Evolutionary conservation across 2,888 invertebrate genomes (phyloP).

Genomic region (Cataglyphis cursor): DNA sequence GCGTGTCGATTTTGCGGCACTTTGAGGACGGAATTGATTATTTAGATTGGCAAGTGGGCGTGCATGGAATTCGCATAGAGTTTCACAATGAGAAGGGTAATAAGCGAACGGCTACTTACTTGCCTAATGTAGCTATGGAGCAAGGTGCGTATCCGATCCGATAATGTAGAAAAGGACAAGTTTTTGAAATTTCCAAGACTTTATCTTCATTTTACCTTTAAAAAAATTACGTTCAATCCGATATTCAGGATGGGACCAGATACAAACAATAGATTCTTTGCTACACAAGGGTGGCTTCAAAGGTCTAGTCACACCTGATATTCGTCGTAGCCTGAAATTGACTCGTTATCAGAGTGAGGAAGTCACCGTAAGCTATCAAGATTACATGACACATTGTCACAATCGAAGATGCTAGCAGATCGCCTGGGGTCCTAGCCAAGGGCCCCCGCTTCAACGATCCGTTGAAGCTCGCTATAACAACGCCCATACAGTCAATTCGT

Average conservation of each 20-base stretch:
- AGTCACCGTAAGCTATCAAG: constrained; percentile 95
- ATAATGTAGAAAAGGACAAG: background rate
- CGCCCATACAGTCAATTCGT: constrained; percentile 71
- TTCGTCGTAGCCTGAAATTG: constrained; percentile 95
- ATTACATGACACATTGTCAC: constrained; percentile 91
- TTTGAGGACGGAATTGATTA: constrained; percentile 98
- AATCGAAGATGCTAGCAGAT: constrained; percentile 92
- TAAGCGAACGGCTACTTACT: constrained; percentile 98
- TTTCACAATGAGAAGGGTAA: constrained; percentile 97
- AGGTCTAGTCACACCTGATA: constrained; percentile 95
- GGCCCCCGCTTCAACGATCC: constrained; percentile 77
- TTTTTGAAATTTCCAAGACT: background rate
- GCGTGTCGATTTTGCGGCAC: constrained; percentile 97
- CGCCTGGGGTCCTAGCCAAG: constrained; percentile 88
- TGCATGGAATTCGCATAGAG: constrained; percentile 99
- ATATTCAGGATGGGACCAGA: constrained; percentile 97
- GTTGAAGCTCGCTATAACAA: constrained; percentile 76
- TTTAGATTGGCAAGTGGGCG: constrained; percentile 98
- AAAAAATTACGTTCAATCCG: constrained; percentile 27
- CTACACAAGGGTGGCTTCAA: constrained; percentile 99
- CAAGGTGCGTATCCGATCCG: constrained; percentile 91
- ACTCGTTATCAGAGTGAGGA: constrained; percentile 99
- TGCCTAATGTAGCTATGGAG: constrained; percentile 99
- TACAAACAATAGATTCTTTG: constrained; percentile 99
- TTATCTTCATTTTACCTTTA: too few relatives aligned